Conservation (phyloP, 2,113 vertebrate species). For the Lethenteron camtschaticum region DNA sequence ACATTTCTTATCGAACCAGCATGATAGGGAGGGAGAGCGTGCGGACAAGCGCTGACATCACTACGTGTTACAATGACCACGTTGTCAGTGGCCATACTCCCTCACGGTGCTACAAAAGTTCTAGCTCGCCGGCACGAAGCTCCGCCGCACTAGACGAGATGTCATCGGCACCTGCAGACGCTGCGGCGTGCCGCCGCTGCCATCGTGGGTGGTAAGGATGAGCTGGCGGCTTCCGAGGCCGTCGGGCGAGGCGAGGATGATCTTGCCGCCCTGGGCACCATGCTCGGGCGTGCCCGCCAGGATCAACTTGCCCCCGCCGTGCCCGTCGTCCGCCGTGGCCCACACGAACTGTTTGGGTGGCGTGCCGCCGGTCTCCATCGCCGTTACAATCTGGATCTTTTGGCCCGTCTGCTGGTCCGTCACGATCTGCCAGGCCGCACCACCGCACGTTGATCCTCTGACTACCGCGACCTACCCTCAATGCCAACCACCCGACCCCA, state of each 20-base stretch:
- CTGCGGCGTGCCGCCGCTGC: conserved; percentile 74
- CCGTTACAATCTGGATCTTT: conserved; percentile 89
- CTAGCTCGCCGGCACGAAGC: too few relatives aligned
- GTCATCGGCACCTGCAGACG: conserved; percentile 66
- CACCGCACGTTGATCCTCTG: too few relatives aligned
- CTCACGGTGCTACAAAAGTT: too few relatives aligned
- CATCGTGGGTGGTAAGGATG: conserved; percentile 75
- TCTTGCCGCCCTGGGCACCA: conserved; percentile 42
- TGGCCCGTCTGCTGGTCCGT: conserved; percentile 88
- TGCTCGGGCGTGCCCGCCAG: conserved; percentile 29
- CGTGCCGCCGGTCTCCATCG: conserved; percentile 55
- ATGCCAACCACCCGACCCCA: too few relatives aligned
- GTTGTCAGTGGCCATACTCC: too few relatives aligned
- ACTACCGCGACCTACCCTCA: too few relatives aligned
- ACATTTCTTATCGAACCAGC: too few relatives aligned
- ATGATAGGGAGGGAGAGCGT: too few relatives aligned
- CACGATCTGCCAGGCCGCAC: conserved; percentile 42
- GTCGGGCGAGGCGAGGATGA: conserved; percentile 64
- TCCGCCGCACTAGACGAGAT: too few relatives aligned
- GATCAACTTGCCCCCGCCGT: conserved; percentile 68
- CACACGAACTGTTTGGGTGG: conserved; percentile 85
- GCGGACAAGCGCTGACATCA: too few relatives aligned
- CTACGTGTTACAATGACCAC: too few relatives aligned
- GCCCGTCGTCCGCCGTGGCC: conserved; percentile 69
- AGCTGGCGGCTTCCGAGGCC: conserved; percentile 63